Conservation (phyloP, 2,113 vertebrate species). For the Hippocampus zosterae region DNA sequence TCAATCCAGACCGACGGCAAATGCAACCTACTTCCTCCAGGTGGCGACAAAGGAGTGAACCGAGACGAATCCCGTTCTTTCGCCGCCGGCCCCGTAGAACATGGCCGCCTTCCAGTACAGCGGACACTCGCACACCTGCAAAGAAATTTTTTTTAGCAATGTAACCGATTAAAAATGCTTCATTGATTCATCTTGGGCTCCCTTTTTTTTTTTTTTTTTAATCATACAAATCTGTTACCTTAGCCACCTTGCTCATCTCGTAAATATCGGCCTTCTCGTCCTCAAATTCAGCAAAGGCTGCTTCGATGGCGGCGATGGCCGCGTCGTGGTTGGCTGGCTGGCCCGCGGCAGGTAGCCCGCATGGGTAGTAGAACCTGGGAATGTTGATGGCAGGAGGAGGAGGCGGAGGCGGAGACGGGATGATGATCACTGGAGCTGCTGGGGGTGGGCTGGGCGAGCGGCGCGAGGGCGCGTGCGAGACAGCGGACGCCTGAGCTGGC, state of each 20-base stretch:
- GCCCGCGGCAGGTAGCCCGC: conserved; percentile 84
- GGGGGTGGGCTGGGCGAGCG: conserved; percentile 74
- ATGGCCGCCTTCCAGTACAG: conserved; percentile 96
- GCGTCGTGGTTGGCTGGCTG: conserved; percentile 78
- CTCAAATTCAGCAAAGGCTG: conserved; percentile 84
- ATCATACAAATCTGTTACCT: conserved; percentile 70
- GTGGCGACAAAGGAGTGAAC: conserved; percentile 87
- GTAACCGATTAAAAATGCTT: no score
- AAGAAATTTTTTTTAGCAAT: neutral
- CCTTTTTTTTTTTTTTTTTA: neutral
- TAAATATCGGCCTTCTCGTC: conserved; percentile 89
- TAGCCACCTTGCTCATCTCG: conserved; percentile 94
- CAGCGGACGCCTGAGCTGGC: conserved; percentile 50
- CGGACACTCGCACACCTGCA: conserved; percentile 86
- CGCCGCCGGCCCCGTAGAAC: conserved; percentile 89
- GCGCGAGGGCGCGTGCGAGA: conserved; percentile 58
- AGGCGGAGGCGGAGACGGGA: conserved; percentile 73
- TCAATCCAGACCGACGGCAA: neutral
- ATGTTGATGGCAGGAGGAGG: conserved; percentile 88
- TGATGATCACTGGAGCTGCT: conserved; percentile 74
- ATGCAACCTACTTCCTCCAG: conserved; percentile 88
- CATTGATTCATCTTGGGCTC: neutral
- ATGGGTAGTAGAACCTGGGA: conserved; percentile 98
- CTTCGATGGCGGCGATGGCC: conserved; percentile 80
- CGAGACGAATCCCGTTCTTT: conserved; percentile 86